Evolutionary conservation across 2,113 vertebrate species (phyloP).

Genomic region (Struthio camelus): DNA sequence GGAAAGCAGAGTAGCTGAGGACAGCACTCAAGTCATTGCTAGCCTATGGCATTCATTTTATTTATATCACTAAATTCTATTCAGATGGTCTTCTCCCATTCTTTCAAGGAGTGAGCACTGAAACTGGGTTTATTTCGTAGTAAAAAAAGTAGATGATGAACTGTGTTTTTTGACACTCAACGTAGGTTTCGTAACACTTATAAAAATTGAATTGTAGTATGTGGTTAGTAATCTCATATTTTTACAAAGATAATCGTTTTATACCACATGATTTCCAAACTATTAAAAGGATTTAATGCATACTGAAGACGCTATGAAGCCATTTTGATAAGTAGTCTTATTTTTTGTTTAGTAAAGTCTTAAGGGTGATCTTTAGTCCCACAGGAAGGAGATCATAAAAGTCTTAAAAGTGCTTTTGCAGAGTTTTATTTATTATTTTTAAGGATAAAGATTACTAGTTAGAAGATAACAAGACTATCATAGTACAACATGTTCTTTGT

Average conservation of each 20-base stretch:
- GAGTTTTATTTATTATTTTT: constrained; percentile 68
- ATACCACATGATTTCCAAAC: constrained; percentile 31
- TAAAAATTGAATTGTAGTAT: neutral
- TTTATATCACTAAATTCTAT: neutral
- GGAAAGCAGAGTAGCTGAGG: neutral
- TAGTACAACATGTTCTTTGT: constrained; percentile 75
- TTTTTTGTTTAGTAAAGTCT: constrained; percentile 72
- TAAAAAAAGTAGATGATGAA: constrained; percentile 6
- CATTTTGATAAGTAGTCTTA: constrained; percentile 51
- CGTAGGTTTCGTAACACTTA: constrained; percentile 1
- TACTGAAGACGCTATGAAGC: constrained; percentile 39
- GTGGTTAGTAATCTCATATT: constrained; percentile 35
- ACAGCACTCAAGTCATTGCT: neutral
- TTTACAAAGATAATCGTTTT: constrained; percentile 54
- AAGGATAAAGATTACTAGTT: constrained; percentile 51
- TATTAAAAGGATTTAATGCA: constrained; percentile 50
- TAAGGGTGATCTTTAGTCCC: constrained; percentile 62
- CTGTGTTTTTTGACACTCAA: neutral
- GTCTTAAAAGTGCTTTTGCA: constrained; percentile 62
- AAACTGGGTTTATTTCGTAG: constrained; percentile 4
- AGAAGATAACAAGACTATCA: constrained; percentile 71
- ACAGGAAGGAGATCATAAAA: constrained; percentile 55
- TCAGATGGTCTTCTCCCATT: neutral
- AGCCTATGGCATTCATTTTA: neutral
- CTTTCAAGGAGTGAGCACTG: neutral